These are phyloP conservation scores for Phallusia fumigata DNA, from an alignment of 23 tunicate species.

Conservation along the genomic window DNA sequence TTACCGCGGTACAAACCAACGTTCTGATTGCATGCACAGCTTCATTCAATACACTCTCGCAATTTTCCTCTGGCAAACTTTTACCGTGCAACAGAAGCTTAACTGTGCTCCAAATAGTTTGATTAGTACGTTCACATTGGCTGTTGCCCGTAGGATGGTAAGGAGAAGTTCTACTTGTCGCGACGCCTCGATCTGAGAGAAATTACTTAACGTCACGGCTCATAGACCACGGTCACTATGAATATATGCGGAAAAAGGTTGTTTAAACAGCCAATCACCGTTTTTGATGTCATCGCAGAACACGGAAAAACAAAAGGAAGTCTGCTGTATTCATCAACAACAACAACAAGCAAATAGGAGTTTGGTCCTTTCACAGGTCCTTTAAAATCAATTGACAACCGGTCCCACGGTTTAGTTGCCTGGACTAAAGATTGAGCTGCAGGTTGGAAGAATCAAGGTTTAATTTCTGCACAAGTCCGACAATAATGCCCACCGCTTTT, in stretches of 20 bases:
- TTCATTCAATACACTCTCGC: background rate
- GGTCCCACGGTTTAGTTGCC: background rate
- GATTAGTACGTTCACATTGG: constrained; percentile 13
- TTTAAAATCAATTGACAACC: constrained; percentile 15
- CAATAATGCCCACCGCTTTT: background rate
- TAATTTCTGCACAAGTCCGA: constrained; percentile 6
- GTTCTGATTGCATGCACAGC: constrained; percentile 1
- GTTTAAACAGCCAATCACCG: constrained; percentile 14
- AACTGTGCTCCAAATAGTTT: constrained; percentile 27
- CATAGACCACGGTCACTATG: constrained; percentile 34
- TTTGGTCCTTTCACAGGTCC: constrained; percentile 24
- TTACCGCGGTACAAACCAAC: background rate
- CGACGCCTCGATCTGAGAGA: constrained; percentile 9
- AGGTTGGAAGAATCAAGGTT: no score
- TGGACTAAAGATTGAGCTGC: no score
- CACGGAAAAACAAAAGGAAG: constrained; percentile 34
- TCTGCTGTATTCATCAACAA: constrained; percentile 33
- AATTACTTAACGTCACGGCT: constrained; percentile 1
- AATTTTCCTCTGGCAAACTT: background rate
- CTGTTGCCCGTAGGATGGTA: constrained; percentile 21
- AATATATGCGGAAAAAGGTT: background rate
- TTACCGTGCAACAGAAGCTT: no score
- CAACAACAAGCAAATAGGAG: constrained; percentile 12
- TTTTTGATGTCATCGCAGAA: constrained; percentile 6
- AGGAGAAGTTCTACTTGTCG: constrained; percentile 4